phyloP scores from a whole-genome alignment of 2,797 vertebrate species.

The Jordanella pulchra region DNA sequence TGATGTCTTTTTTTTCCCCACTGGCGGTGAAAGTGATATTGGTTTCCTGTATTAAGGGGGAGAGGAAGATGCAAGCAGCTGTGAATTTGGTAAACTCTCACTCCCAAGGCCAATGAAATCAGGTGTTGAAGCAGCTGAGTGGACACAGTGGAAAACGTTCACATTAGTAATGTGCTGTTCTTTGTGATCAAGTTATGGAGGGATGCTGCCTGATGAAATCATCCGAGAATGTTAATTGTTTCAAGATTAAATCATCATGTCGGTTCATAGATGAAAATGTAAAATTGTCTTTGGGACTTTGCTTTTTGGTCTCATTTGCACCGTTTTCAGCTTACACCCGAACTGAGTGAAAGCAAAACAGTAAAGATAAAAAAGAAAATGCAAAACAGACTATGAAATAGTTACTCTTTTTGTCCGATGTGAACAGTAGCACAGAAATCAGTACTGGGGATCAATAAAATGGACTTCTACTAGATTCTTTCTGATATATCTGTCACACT shows the following conservation, averaged over 20 bases:
- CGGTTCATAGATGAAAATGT: not conserved
- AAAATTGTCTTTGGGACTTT: not conserved
- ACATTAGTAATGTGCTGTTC: slow-evolving; percentile 13
- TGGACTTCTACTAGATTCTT: not conserved
- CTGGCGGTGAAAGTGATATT: slow-evolving; percentile 67
- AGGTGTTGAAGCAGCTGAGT: slow-evolving; percentile 52
- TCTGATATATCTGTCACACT: not conserved
- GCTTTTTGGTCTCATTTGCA: no score
- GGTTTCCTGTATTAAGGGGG: slow-evolving; percentile 65
- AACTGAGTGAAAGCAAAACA: no score
- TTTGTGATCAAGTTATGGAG: slow-evolving; percentile 13
- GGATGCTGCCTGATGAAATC: not conserved
- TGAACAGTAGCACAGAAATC: no score
- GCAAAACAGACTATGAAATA: no score
- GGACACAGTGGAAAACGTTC: slow-evolving; percentile 33
- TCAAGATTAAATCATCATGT: not conserved
- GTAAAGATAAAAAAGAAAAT: no score
- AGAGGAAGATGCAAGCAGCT: slow-evolving; percentile 45
- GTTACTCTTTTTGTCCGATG: no score
- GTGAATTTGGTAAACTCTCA: slow-evolving; percentile 50
- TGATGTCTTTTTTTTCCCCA: slow-evolving; percentile 64
- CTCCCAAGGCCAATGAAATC: slow-evolving; percentile 57
- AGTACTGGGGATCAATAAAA: no score
- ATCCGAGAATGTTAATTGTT: not conserved
- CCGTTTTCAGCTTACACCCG: no score